Conservation (phyloP, 2,113 vertebrate species). For the Collichthys lucidus region DNA sequence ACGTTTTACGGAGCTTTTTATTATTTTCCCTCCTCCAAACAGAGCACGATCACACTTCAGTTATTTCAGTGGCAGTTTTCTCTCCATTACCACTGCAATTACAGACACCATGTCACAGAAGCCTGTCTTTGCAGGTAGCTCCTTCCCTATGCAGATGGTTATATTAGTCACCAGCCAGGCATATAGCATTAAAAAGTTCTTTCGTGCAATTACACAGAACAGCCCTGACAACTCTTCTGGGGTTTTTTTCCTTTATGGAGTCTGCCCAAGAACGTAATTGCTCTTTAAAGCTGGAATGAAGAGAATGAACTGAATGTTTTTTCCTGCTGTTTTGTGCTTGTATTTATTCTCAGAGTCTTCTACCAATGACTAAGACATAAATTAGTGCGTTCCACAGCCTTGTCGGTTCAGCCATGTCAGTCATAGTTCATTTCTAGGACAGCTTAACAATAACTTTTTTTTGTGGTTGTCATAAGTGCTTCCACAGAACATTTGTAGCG, state of each 20-base stretch:
- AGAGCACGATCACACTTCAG: not conserved
- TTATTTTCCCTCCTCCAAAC: not conserved
- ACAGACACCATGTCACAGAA: conserved; percentile 13
- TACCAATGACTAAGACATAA: not conserved
- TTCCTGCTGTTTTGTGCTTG: not conserved
- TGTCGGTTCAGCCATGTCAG: not conserved
- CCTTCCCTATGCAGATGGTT: not conserved
- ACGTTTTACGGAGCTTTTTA: not conserved
- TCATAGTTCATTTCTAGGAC: not conserved
- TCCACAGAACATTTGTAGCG: not conserved
- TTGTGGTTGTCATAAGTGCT: not conserved
- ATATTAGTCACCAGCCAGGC: conserved; percentile 20
- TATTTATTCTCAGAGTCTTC: not conserved
- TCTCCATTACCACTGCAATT: conserved; percentile 29
- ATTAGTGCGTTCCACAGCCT: not conserved
- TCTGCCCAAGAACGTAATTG: conserved; percentile 4
- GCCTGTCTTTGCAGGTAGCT: not conserved
- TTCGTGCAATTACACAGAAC: conserved; percentile 21
- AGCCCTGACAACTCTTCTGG: not conserved
- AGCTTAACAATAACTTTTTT: not conserved
- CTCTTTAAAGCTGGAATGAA: conserved; percentile 10
- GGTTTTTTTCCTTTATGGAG: conserved; percentile 3
- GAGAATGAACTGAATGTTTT: not conserved
- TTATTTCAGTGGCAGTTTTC: conserved; percentile 23
- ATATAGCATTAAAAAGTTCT: not conserved